Conservation (phyloP, 2,797 vertebrate species). For the Psittacula derbiana region DNA sequence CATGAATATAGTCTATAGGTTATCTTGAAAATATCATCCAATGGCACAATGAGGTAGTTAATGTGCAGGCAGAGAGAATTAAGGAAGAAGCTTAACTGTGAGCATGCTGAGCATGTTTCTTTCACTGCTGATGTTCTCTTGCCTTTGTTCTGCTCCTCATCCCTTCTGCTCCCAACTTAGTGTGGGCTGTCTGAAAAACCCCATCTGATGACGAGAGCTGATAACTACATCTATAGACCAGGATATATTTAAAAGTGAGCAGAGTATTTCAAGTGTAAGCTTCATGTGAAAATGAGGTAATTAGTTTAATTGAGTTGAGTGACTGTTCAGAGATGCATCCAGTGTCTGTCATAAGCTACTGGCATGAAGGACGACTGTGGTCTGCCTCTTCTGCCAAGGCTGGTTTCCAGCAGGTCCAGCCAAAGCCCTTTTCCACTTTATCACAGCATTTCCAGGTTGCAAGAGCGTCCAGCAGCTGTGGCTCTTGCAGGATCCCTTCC, state of each 20-base stretch:
- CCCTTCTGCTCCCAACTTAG: fast-evolving
- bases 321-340: not conserved
- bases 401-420: not conserved
- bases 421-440: not conserved
- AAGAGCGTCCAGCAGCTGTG: fast-evolving
- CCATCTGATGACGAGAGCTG: not conserved
- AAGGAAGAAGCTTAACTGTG: not conserved
- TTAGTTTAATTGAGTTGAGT: not conserved
- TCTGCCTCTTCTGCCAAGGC: not conserved
- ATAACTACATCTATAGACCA: not conserved
- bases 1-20: not conserved
- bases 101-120: not conserved
- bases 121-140: not conserved
- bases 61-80: not conserved
- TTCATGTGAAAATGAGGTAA: not conserved
- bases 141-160: not conserved
- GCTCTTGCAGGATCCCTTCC: not conserved
- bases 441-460: not conserved
- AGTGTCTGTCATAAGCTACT: not conserved
- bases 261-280: not conserved
- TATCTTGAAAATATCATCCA: not conserved
- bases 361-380: not conserved
- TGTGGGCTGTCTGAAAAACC: not conserved
- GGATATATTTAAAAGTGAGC: not conserved
- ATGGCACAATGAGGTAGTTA: not conserved